Conservation (phyloP, 53 echinoderm and acorn worm genomes). For the Temnopleurus reevesii region DNA sequence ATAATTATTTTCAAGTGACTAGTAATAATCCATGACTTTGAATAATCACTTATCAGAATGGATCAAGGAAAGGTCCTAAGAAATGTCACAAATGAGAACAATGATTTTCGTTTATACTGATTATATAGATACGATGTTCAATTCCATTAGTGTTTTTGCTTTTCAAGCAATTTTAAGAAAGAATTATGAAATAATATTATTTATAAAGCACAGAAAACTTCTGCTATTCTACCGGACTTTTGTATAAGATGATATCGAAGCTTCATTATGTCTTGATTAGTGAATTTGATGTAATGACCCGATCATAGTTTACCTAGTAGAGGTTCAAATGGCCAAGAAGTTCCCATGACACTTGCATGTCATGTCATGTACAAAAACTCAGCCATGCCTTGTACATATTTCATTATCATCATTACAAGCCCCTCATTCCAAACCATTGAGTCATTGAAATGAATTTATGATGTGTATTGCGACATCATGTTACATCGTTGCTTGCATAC, state of each 20-base stretch:
- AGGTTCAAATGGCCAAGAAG: constrained; percentile 6
- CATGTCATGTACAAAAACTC: constrained; percentile 1
- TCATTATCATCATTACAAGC: not conserved
- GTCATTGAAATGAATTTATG: constrained; percentile 8
- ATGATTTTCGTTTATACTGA: no score
- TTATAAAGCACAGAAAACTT: not conserved
- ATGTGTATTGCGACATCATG: not conserved
- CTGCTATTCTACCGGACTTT: not conserved
- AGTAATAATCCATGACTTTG: no score
- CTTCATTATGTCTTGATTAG: no score
- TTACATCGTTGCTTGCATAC: constrained; percentile 28
- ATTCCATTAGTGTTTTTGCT: no score
- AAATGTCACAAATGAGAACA: no score
- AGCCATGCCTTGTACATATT: not conserved
- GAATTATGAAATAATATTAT: not conserved
- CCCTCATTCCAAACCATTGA: not conserved
- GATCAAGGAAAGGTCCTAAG: no score
- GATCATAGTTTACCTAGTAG: not conserved
- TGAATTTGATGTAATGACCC: not conserved
- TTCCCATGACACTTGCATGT: not conserved
- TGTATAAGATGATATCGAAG: no score
- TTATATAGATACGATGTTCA: no score
- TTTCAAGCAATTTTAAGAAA: no score
- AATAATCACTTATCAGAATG: no score
- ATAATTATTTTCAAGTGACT: no score